phyloP scores from a whole-genome alignment of 2,113 vertebrate genomes.

The Sinosuthora webbiana region DNA sequence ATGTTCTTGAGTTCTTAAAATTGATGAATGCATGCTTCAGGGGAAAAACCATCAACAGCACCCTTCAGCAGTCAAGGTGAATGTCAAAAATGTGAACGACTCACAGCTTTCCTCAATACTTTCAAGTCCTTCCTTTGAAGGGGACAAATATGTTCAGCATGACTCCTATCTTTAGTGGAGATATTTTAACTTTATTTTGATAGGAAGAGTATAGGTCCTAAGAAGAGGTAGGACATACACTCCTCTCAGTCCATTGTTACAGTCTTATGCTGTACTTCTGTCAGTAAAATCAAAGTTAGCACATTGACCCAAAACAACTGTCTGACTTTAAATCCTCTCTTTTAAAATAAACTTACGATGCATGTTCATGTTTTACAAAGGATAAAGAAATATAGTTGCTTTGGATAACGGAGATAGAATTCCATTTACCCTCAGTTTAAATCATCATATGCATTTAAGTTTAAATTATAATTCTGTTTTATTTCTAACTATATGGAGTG shows the following conservation, averaged over 20 bases:
- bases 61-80: background rate
- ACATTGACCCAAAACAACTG: background rate
- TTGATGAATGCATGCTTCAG: background rate
- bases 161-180: background rate
- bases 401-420: background rate
- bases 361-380: accelerated
- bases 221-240: background rate
- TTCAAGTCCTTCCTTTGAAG: background rate
- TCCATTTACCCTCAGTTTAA: background rate
- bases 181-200: background rate
- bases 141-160: background rate
- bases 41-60: background rate
- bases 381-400: background rate
- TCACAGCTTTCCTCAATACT: background rate
- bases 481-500: background rate
- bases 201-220: background rate
- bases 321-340: background rate
- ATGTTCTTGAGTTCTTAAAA: background rate
- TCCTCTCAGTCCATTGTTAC: background rate
- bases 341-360: background rate
- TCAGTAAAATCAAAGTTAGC: background rate
- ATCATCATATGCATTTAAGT: background rate
- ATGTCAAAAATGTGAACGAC: background rate
- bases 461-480: background rate
- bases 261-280: too few species aligned